These are phyloP conservation scores for Atrichornis clamosus DNA, from an alignment of 2,113 vertebrate genomes.

Conservation along the genomic window DNA sequence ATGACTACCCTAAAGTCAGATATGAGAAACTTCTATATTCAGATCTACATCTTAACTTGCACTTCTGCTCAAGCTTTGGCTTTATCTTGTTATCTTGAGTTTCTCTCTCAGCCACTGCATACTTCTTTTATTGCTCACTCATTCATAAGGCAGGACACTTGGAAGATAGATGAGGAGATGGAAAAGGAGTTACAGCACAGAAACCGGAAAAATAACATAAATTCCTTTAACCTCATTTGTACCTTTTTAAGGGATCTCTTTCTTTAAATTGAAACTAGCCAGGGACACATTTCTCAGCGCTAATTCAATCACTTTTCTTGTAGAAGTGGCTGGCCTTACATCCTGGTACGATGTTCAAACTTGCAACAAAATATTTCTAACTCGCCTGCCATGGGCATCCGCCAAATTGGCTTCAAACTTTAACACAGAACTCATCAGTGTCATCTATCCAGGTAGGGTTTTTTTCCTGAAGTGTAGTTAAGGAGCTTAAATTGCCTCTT, in stretches of 20 bases:
- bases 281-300: slow-evolving; percentile 4
- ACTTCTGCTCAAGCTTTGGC: neutral
- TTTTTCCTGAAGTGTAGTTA: neutral
- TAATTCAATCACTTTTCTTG: neutral
- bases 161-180: slow-evolving; percentile 46
- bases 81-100: slow-evolving; percentile 50
- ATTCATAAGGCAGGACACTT: slow-evolving; percentile 40
- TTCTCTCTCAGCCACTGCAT: slow-evolving; percentile 47
- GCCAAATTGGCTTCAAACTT: neutral
- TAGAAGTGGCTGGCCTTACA: neutral
- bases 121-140: slow-evolving; percentile 59
- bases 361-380: slow-evolving; percentile 10
- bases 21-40: neutral
- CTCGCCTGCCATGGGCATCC: neutral
- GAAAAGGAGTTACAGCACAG: slow-evolving; percentile 40
- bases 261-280: slow-evolving; percentile 7
- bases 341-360: neutral
- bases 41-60: neutral
- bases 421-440: neutral
- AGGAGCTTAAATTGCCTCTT: slow-evolving; percentile 15
- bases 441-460: neutral
- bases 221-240: slow-evolving; percentile 54
- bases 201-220: slow-evolving; percentile 56
- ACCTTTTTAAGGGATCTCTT: slow-evolving; percentile 1
- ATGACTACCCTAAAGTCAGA: neutral